Conservation (phyloP, 1,140 invertebrate species). For the Orchesella cincta region DNA sequence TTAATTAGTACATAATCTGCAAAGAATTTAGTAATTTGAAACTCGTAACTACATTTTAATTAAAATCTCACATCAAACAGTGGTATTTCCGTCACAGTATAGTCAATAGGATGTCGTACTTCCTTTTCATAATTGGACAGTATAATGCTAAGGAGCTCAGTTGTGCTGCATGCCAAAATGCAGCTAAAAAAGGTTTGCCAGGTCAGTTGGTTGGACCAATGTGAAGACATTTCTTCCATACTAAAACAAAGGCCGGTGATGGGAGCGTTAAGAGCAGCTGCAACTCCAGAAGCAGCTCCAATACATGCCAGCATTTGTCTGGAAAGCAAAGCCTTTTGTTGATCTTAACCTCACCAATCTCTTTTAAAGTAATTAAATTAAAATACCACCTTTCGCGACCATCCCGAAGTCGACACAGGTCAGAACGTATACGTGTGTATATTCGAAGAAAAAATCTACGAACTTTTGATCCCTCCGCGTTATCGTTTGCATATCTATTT, state of each 20-base stretch:
- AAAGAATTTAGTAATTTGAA: too few species aligned
- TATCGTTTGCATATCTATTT: too few species aligned
- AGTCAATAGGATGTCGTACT: too few species aligned
- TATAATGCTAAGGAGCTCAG: conserved; percentile 52
- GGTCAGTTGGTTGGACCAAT: conserved; percentile 57
- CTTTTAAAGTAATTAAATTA: too few species aligned
- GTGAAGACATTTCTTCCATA: conserved; percentile 56
- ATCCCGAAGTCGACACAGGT: conserved; percentile 55
- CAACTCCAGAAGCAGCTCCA: conserved; percentile 50
- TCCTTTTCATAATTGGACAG: neutral
- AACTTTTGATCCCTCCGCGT: too few species aligned
- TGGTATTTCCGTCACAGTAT: conserved; percentile 40
- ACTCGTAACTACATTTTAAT: too few species aligned
- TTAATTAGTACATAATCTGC: too few species aligned
- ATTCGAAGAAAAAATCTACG: neutral
- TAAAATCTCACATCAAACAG: conserved; percentile 42
- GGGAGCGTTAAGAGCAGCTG: conserved; percentile 50
- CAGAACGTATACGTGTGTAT: neutral
- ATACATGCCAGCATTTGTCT: conserved; percentile 45
- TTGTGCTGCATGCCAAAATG: conserved; percentile 59
- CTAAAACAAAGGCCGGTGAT: conserved; percentile 49
- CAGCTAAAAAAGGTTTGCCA: conserved; percentile 61
- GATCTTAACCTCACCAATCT: too few species aligned
- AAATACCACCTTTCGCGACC: conserved; percentile 57
- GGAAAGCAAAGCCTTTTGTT: neutral